Percentiles rank a stretch among this genome's conserved stretches.
These are phyloP conservation scores for fruit fly (Drosophila melanogaster) DNA, from an alignment of 1,140 invertebrate species.

Conservation along the genomic window DNA sequence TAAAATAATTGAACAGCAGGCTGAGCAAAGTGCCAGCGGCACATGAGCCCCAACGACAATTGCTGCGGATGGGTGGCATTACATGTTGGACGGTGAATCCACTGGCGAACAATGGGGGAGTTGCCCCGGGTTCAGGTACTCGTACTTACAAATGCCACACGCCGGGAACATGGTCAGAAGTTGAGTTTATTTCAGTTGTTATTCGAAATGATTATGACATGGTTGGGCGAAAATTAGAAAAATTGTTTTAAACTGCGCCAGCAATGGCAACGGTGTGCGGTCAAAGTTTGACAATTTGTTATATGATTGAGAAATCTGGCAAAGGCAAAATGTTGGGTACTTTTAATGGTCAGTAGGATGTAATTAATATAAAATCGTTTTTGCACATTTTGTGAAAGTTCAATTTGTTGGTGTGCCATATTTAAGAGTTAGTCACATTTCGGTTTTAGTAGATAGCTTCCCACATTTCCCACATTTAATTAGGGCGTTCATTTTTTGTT, in stretches of 20 bases:
- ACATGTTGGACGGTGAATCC: not conserved
- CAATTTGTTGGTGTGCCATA: too few species aligned
- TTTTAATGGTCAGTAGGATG: too few species aligned
- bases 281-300: too few species aligned
- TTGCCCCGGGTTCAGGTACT: not conserved
- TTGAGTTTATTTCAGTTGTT: not conserved
- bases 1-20: slow-evolving; percentile 56
- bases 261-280: too few species aligned
- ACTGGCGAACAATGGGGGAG: not conserved
- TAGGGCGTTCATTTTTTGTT: not conserved
- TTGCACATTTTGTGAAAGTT: too few species aligned
- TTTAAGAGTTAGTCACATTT: too few species aligned
- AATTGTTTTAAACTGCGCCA: too few species aligned
- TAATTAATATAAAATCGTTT: too few species aligned
- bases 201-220: not conserved
- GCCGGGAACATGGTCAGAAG: not conserved
- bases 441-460: too few species aligned
- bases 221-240: not conserved
- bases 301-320: too few species aligned
- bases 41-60: slow-evolving; percentile 1
- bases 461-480: not conserved
- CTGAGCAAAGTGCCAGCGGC: slow-evolving; percentile 13
- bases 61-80: not conserved
- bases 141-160: not conserved
- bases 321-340: too few species aligned